Base-by-base conservation (phyloP, 2,888 invertebrate genomes). In the Clitarchus hookeri region DNA sequence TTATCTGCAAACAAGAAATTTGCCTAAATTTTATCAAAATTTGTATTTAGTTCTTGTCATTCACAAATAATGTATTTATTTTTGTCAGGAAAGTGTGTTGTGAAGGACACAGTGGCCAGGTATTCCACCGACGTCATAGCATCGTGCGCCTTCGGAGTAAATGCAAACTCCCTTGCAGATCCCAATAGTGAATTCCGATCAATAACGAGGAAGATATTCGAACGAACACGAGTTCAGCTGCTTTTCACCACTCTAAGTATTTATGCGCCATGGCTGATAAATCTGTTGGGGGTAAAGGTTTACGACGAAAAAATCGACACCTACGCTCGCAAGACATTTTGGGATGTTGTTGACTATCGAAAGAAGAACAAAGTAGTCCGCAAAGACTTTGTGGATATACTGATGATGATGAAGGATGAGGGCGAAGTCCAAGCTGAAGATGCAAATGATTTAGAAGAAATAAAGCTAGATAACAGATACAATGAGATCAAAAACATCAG, bases 121-220 rank as follows among this genome's bases (percentile, higher is more conserved):
- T 36, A 36, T 36, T 88, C 89, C 13, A 89, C 89, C 13, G 90
- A 90, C 85, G 88, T 90, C 8, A 90, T 92, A 9, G 90, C 90
- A 0, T 91, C 91, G 0, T 90, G 91, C 2, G 91, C 92, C 0
- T 93, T 93, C 86, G 93, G 93, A 0, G 91, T 93, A 8, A 90
- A 90, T 13, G 89, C 90, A 0, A 88, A 91, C 79, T 89, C 90
- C 0, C 90, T 90, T 0, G 91, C 91, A 84, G 86, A 90, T 79
- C 87, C 87, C 0, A 90, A 92, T 44, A 88, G 92, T 90, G 1
- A 91, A 91, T 65, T 92, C 91, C 84, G 89, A 90, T 36, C 84
- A 89, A 44, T 89, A 91, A 87, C 89, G 89, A 0, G 88, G 87
- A 85, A 89, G 90, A 25, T 89, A 89, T 0, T 65, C 90, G 3